These are phyloP conservation scores for Andrena fulva DNA, from an alignment of 2,888 invertebrate genomes.

Conservation along the genomic window DNA sequence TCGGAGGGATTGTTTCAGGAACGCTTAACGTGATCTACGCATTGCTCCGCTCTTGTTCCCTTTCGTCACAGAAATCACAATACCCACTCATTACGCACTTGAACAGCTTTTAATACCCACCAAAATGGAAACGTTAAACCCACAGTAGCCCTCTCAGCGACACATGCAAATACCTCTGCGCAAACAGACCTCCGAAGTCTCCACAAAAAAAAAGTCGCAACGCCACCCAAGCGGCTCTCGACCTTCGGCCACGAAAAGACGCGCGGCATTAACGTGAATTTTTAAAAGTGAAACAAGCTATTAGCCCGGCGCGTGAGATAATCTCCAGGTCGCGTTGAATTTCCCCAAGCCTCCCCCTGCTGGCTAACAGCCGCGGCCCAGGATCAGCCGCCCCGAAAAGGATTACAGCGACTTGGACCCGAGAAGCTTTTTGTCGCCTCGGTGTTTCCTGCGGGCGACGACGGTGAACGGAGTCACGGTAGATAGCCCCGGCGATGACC, in stretches of 20 bases:
- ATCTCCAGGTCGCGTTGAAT: constrained; percentile 25
- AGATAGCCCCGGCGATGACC: constrained; percentile 45
- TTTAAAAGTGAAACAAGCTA: constrained; percentile 27
- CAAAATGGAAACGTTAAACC: neutral
- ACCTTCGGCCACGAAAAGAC: constrained; percentile 15
- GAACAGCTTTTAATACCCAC: neutral
- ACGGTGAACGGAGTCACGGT: constrained; percentile 5
- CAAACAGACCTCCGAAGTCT: neutral
- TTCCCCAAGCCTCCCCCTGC: constrained; percentile 32
- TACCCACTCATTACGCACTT: neutral
- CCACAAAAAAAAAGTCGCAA: neutral
- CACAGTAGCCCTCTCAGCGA: neutral
- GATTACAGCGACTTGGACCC: constrained; percentile 42
- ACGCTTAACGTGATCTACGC: too few relatives aligned
- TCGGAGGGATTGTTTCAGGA: neutral
- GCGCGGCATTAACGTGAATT: constrained; percentile 13
- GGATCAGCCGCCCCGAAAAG: constrained; percentile 15
- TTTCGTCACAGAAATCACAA: neutral
- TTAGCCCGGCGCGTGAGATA: constrained; percentile 34
- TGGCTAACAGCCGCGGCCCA: constrained; percentile 20
- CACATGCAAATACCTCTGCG: neutral
- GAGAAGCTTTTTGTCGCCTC: constrained; percentile 35
- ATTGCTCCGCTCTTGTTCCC: too few relatives aligned
- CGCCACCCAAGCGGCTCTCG: neutral
- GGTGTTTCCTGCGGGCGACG: constrained; percentile 28